Conservation (phyloP, 2,113 vertebrate genomes). For the Uropsilus gracilis region DNA sequence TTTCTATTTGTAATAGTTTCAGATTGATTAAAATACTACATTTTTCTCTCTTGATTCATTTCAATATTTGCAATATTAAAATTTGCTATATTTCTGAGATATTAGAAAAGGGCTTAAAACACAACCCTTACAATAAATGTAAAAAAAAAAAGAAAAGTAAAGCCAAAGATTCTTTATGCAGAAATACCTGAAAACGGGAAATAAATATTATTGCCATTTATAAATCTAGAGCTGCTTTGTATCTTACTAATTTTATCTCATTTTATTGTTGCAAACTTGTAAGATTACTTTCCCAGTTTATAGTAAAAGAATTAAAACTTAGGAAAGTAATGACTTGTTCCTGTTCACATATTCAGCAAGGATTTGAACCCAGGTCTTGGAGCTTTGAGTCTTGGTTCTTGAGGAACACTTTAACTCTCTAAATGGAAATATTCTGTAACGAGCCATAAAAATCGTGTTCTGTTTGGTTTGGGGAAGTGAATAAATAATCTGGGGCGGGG, state of each 20-base stretch:
- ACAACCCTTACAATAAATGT: not conserved
- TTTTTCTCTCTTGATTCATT: not conserved
- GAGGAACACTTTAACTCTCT: not conserved
- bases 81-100: not conserved
- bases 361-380: not conserved
- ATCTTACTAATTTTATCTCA: not conserved
- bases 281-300: not conserved
- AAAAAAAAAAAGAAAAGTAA: not conserved
- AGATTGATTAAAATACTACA: not conserved
- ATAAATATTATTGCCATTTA: not conserved
- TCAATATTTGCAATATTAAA: not conserved
- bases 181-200: not conserved
- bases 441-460: not conserved
- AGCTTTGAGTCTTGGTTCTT: not conserved
- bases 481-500: not conserved
- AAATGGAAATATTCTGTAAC: not conserved
- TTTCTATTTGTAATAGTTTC: slow-evolving; percentile 8
- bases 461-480: not conserved
- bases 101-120: not conserved
- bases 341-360: not conserved
- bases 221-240: not conserved
- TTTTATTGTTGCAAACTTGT: not conserved
- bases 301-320: slow-evolving; percentile 1
- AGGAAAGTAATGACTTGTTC: not conserved
- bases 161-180: not conserved